phyloP scores from a whole-genome alignment of 2,888 invertebrate species.

The Ligdia adustata region DNA sequence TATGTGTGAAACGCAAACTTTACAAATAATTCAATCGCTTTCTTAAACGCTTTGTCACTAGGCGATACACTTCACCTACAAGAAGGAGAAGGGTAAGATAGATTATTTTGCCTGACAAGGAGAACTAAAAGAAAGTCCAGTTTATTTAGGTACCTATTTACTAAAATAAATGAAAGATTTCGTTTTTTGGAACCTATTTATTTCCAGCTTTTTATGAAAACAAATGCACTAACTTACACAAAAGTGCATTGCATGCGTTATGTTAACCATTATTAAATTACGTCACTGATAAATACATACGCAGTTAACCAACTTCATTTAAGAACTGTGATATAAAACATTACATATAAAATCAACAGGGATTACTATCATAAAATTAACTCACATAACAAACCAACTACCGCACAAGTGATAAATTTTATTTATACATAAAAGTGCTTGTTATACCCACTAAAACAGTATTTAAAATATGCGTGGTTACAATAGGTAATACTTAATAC shows the following conservation, averaged over 20 bases:
- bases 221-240: constrained; percentile 69
- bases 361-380: constrained; percentile 16
- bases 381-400: constrained; percentile 22
- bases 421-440: constrained; percentile 3
- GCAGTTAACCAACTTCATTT: constrained; percentile 54
- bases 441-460: background rate
- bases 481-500: background rate
- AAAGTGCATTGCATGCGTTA: constrained; percentile 73
- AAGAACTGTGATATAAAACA: constrained; percentile 58
- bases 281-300: constrained; percentile 54
- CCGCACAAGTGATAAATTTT: constrained; percentile 14
- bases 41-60: too few species aligned
- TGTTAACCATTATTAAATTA: constrained; percentile 48
- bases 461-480: background rate
- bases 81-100: too few species aligned
- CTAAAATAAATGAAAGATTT: too few species aligned
- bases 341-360: constrained; percentile 44
- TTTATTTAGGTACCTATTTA: too few species aligned
- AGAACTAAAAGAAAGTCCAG: too few species aligned
- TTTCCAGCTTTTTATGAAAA: constrained; percentile 68
- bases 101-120: too few species aligned
- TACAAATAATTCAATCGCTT: too few species aligned
- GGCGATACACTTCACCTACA: too few species aligned
- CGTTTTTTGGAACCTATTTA: constrained; percentile 68
- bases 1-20: too few species aligned